Evolutionary conservation across 2,888 invertebrate genomes (phyloP), one percentile per base, ranked within the genome.

Genomic region (Hetaerina titia): DNA sequence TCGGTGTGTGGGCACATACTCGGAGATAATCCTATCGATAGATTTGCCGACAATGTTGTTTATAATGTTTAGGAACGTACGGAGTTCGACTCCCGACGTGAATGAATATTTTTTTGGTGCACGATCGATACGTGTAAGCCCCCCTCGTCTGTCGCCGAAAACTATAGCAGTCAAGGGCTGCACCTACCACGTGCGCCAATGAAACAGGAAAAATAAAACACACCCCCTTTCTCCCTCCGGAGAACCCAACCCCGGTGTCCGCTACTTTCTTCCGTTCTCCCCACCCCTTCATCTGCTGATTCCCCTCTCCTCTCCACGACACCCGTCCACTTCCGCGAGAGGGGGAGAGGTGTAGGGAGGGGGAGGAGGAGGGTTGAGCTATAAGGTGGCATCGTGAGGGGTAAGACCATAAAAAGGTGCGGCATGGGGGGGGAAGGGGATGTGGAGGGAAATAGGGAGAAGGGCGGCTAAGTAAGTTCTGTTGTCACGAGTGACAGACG

Each of bases 401-500:
- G 69, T 2, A 81, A 8, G 25, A 81, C 25, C 25, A 81, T 31
- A 81, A 81, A 81, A 13, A 81, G 17, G 69, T 69, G 69, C 69
- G 69, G 69, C 45, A 22, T 69, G 69, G 25, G 90, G 25, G 90
- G 15, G 31, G 63, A 19, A n/a, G 56, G 56, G 69, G 22, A n/a
- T n/a, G 31, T 45, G n/a, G 69, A 22, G 69, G 69, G 69, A 89
- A 89, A 89, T 45, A 92, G 64, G 92, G 31, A 11, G 15, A 22
- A 45, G 45, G 56, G 57, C 45, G 92, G 56, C 69, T 92, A 92
- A 92, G 92, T 92, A 92, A 92, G 92, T 92, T 92, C 92, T 56
- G 92, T 92, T 92, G 92, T 92, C 92, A 92, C 69, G 45, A 31
- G 92, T 92, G 92, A 92, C 92, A 69, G 92, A 69, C 92, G 74